Conservation (phyloP, 37 sponge, comb jelly and placozoan species). For the Cliona cf. orientalis region DNA sequence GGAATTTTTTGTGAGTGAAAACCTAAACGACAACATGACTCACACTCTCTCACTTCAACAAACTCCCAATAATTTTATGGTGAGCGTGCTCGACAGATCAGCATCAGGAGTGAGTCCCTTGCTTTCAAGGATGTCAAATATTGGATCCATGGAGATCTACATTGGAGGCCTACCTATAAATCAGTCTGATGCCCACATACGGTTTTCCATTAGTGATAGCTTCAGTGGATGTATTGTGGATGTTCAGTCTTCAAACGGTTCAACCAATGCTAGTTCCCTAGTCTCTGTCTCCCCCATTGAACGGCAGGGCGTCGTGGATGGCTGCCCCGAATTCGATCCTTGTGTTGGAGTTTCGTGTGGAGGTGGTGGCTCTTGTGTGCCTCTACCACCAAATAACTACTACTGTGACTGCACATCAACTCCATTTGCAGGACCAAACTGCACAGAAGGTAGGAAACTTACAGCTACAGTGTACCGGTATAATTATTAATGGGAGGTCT, state of each 20-base stretch:
- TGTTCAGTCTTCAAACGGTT: background rate
- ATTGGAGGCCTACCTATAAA: conserved; percentile 25
- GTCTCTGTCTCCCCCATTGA: background rate
- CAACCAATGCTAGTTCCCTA: background rate
- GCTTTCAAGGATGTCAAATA: background rate
- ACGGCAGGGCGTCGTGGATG: background rate
- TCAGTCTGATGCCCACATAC: background rate
- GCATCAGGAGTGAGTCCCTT: background rate
- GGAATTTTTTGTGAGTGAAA: background rate
- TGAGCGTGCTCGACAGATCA: background rate
- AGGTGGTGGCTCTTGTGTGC: conserved; percentile 8
- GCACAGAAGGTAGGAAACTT: conserved; percentile 39
- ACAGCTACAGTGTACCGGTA: too few species aligned
- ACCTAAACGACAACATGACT: conserved; percentile 27
- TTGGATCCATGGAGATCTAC: conserved; percentile 6
- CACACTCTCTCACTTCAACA: conserved; percentile 18
- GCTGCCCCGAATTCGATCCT: conserved; percentile 24
- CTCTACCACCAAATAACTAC: background rate
- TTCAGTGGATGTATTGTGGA: conserved; percentile 12
- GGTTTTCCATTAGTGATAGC: background rate
- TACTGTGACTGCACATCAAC: conserved; percentile 35
- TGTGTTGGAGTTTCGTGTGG: conserved; percentile 8
- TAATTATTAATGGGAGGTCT: too few species aligned
- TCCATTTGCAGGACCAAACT: background rate
- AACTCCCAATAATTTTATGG: background rate